phyloP scores from a whole-genome alignment of 1,140 invertebrate genomes.

The Anastatus disparis region DNA sequence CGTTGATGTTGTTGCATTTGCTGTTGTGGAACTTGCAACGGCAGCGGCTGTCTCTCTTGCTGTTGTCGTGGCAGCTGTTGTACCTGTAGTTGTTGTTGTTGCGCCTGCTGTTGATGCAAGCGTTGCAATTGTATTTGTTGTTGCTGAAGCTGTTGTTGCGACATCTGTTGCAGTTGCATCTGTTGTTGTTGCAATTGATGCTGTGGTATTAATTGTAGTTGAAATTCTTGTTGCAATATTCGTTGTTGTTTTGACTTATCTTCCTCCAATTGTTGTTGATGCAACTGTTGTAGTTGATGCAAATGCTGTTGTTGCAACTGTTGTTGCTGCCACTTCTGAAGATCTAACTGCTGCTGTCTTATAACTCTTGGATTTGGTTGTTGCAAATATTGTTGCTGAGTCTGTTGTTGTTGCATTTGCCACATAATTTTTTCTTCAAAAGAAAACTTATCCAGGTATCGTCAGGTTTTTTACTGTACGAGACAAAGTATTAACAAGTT shows the following conservation, averaged over 20 bases:
- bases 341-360: neutral
- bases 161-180: neutral
- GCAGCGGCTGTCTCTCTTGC: no score
- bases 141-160: neutral
- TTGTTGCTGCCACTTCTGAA: neutral
- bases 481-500: no score
- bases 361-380: neutral
- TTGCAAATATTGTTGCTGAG: conserved; percentile 1
- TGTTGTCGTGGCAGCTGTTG: no score
- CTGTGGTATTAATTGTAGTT: neutral
- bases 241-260: no score
- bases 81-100: no score
- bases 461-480: no score
- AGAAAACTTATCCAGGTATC: no score
- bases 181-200: neutral
- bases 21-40: conserved; percentile 34
- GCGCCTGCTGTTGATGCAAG: no score
- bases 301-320: neutral
- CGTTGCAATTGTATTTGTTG: neutral
- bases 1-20: neutral
- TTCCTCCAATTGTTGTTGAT: no score
- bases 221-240: no score
- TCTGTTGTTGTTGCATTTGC: conserved; percentile 12
- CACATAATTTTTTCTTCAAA: conserved; percentile 41
- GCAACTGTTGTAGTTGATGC: no score